phyloP scores from a whole-genome alignment of 1,140 invertebrate genomes.

The Drosophila lowei region DNA sequence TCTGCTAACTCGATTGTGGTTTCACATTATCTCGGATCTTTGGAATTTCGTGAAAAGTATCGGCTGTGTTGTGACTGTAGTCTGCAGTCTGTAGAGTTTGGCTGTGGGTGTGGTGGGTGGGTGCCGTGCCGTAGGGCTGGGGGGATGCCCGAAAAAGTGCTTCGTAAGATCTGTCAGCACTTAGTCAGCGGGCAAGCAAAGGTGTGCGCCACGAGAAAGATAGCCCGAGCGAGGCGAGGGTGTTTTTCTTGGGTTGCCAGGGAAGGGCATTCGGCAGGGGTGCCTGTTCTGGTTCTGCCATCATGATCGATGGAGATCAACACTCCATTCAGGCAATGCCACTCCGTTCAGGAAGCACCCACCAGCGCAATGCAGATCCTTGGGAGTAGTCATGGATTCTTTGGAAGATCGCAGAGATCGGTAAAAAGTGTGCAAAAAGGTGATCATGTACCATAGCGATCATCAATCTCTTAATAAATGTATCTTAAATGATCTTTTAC shows the following conservation, averaged over 20 bases:
- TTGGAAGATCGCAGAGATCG: too few relatives aligned
- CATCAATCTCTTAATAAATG: too few relatives aligned
- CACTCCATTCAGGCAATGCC: too few relatives aligned
- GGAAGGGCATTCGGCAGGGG: too few relatives aligned
- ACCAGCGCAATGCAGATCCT: too few relatives aligned
- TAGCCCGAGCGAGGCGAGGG: constrained; percentile 11
- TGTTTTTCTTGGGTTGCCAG: background rate
- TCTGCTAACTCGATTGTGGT: constrained; percentile 63
- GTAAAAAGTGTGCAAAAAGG: too few relatives aligned
- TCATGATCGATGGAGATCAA: too few relatives aligned
- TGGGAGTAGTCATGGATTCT: too few relatives aligned
- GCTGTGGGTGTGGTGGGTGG: background rate
- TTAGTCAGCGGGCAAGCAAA: constrained; percentile 47
- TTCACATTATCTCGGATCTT: constrained; percentile 65
- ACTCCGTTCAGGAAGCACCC: too few relatives aligned
- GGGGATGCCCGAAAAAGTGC: constrained; percentile 15
- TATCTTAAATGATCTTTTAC: too few relatives aligned
- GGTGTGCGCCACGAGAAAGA: constrained; percentile 16
- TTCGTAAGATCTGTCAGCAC: constrained; percentile 38
- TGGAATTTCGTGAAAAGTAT: constrained; percentile 55
- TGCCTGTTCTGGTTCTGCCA: too few relatives aligned
- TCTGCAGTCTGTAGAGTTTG: constrained; percentile 1
- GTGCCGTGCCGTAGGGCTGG: background rate
- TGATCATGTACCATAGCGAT: too few relatives aligned
- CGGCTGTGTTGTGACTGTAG: background rate